These are phyloP conservation scores for Phoenicopterus ruber DNA, from an alignment of 2,113 vertebrate genomes.

Conservation along the genomic window DNA sequence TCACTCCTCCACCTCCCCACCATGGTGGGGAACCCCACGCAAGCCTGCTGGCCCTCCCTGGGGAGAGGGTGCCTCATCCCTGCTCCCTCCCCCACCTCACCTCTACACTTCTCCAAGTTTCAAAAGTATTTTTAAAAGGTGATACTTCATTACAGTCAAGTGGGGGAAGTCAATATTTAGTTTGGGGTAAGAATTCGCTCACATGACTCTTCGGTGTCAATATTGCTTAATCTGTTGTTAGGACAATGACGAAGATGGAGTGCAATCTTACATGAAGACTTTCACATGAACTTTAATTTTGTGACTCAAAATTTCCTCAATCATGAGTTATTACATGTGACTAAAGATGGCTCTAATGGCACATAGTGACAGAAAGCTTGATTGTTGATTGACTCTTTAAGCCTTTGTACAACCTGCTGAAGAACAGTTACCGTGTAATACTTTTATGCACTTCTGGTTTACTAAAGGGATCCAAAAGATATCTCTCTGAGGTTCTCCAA, in stretches of 20 bases:
- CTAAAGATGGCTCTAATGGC: background rate
- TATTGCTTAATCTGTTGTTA: background rate
- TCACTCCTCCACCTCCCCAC: background rate
- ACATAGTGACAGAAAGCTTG: background rate
- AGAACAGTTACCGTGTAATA: background rate
- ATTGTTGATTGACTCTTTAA: background rate
- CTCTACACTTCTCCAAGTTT: background rate
- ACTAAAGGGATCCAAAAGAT: background rate
- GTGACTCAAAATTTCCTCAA: background rate
- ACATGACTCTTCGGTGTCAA: background rate
- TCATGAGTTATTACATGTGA: background rate
- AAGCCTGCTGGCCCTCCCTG: background rate
- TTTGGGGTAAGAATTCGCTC: background rate
- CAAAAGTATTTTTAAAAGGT: background rate
- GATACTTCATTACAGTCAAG: background rate
- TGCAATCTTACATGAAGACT: background rate
- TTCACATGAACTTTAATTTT: background rate
- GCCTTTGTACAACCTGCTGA: background rate
- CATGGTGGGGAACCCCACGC: background rate
- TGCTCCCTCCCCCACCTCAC: background rate
- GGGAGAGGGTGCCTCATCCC: background rate
- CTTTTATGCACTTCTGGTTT: background rate
- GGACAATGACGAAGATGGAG: fast-evolving
- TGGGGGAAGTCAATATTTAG: background rate
- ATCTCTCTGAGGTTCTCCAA: background rate